Evolutionary conservation across 2,888 invertebrate species (phyloP), one percentile per base, ranked within the genome.

Genomic region (Mimumesa dahlbomi): DNA sequence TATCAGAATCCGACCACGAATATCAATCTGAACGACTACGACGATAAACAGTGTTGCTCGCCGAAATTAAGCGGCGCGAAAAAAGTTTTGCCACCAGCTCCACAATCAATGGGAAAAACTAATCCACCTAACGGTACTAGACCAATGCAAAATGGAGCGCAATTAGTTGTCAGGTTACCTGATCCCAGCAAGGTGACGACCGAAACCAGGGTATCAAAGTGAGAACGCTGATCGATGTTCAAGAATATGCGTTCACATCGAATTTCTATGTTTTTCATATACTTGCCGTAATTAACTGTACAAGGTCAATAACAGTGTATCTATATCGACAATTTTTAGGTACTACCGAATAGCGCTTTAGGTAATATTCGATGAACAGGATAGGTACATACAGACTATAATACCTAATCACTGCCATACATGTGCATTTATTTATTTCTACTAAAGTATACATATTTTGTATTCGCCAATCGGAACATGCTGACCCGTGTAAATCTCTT

Each of bases 91-190:
- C 87, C 88, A 0, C 54, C 81, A 0, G 52, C 78, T 11, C 75
- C 79, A n/a, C 80, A 75, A 19, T 2, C 46, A 0, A 63, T 75
- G n/a, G 46, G 36, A 9, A 84, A 84, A 7, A 72, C 58, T 4
- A 82, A 73, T 40, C 57, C 73, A 1, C 46, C 69, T 2, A 86
- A 87, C 29, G 85, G 86, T 11, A 82, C 83, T 18, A 81, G 86
- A 68, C 79, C 83, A 2, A 74, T 85, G 73, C 88, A 87, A 56
- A 88, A 88, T 46, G 88, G 88, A 7, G 89, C 89, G 0, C 89
- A 89, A 62, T 80, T 89, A 53, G 88, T 89, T 13, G 89, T 89
- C 7, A 87, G 89, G 81, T 81, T 89, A 75, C 89, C 89, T 19
- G 88, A 88, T 59, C 88, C 87, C 6, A 87, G 86, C 53, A 88